phyloP scores from a whole-genome alignment of 64 coral and sea anemone species.

The Cladopsammia gracilis region DNA sequence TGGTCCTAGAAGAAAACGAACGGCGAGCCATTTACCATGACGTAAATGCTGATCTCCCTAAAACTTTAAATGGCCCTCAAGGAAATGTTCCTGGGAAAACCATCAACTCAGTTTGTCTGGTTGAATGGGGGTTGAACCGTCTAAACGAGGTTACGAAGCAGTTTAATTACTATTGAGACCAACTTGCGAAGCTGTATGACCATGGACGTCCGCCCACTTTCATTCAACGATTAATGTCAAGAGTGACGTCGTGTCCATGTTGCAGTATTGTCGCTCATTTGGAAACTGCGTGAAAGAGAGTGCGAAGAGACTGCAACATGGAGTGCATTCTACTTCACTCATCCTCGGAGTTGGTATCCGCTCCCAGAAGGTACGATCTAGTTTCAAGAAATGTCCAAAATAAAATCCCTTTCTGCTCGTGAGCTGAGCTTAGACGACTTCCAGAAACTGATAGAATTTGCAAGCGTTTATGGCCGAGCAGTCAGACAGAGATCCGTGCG shows the following conservation, averaged over 20 bases:
- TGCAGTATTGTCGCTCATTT: slow-evolving; percentile 35
- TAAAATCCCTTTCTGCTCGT: neutral
- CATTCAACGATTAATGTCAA: slow-evolving; percentile 50
- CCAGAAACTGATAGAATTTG: slow-evolving; percentile 31
- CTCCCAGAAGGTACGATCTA: slow-evolving; percentile 31
- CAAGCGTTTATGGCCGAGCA: slow-evolving; percentile 39
- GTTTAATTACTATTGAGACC: neutral
- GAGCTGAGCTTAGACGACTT: slow-evolving; percentile 21
- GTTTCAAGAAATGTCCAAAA: neutral
- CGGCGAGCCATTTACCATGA: slow-evolving; percentile 12
- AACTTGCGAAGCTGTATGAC: slow-evolving; percentile 47
- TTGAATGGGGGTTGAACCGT: slow-evolving; percentile 45
- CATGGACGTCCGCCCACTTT: slow-evolving; percentile 40
- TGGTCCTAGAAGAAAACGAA: slow-evolving; percentile 33
- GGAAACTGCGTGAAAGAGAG: slow-evolving; percentile 62
- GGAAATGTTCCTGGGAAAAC: slow-evolving; percentile 51
- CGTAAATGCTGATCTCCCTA: slow-evolving; percentile 4
- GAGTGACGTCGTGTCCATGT: neutral
- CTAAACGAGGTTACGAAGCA: slow-evolving; percentile 31
- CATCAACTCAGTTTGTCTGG: slow-evolving; percentile 35
- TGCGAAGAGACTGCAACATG: slow-evolving; percentile 9
- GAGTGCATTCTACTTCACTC: slow-evolving; percentile 10
- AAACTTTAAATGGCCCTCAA: slow-evolving; percentile 62
- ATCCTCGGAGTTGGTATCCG: slow-evolving; percentile 43
- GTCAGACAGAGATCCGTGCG: slow-evolving; percentile 52